Conservation (phyloP, 37 sponge, comb jelly and placozoan genomes). For the Aplysina aerophoba region DNA sequence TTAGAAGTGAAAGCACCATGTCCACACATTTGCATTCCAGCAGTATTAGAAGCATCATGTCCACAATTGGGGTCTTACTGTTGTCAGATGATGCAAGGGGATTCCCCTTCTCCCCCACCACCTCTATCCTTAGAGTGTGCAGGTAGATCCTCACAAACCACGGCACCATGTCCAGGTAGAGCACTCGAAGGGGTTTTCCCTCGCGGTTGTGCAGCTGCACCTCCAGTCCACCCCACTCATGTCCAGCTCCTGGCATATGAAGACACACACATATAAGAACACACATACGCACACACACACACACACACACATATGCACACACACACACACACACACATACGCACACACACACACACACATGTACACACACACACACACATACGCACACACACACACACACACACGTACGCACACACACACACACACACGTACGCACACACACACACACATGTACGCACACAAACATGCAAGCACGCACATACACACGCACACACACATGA, state of each 20-base stretch:
- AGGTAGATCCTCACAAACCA: constrained; percentile 91
- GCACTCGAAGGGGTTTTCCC: constrained; percentile 18
- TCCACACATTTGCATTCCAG: too few species aligned
- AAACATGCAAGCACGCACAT: not conserved
- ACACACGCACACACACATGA: not conserved
- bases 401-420: not conserved
- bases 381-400: constrained; percentile 9
- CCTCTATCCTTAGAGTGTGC: constrained; percentile 72
- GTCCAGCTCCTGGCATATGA: constrained; percentile 55
- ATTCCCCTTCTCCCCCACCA: not conserved
- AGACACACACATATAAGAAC: not conserved
- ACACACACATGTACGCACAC: not conserved
- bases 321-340: constrained; percentile 8
- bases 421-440: not conserved
- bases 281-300: constrained; percentile 1
- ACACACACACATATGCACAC: constrained; percentile 9
- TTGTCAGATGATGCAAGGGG: too few species aligned
- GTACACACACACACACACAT: constrained; percentile 10
- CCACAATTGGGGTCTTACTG: too few species aligned
- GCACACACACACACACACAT: constrained; percentile 13
- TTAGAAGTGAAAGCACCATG: too few species aligned
- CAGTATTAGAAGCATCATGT: too few species aligned
- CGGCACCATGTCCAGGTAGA: constrained; percentile 86
- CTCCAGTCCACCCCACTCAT: constrained; percentile 77
- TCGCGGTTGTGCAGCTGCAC: constrained; percentile 64